A percentile compares a stretch with the other conserved stretches of the same genome.
These are phyloP conservation scores for Laterallus jamaicensis DNA, from an alignment of 2,113 vertebrate species.

Conservation along the genomic window DNA sequence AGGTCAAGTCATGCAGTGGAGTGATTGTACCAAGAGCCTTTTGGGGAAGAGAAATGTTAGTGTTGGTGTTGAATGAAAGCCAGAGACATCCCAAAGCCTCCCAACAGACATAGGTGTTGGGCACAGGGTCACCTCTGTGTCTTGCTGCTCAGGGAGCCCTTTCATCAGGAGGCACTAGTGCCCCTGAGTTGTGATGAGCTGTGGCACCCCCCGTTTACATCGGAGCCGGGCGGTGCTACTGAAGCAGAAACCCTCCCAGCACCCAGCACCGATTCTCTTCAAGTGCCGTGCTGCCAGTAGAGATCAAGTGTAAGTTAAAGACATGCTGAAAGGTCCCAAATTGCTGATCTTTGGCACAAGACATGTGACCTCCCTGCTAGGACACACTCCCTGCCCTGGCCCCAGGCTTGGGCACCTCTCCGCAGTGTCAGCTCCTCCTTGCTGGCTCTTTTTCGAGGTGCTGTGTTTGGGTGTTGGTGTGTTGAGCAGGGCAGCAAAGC, in stretches of 20 bases:
- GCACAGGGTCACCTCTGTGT: not conserved
- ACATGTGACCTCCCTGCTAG: not conserved
- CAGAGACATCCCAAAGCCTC: not conserved
- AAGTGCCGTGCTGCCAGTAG: not conserved
- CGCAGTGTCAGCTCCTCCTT: not conserved
- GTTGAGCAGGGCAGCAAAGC: accelerated
- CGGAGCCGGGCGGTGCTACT: not conserved
- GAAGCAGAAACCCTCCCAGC: not conserved
- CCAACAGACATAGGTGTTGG: not conserved
- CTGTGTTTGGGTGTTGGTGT: not conserved
- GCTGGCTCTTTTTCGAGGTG: accelerated
- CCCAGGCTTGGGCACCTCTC: not conserved
- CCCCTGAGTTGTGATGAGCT: not conserved
- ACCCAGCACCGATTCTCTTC: not conserved
- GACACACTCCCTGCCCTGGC: not conserved
- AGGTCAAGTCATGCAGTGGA: not conserved
- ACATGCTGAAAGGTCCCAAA: not conserved
- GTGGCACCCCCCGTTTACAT: accelerated
- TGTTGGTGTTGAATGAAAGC: not conserved
- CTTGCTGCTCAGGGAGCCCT: not conserved
- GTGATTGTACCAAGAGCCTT: accelerated
- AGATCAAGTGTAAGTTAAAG: not conserved
- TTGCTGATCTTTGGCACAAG: not conserved
- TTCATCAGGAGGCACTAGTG: not conserved
- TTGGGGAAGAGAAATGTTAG: not conserved